Conservation (phyloP, 1,140 invertebrate genomes). For the Platyura marginata region DNA sequence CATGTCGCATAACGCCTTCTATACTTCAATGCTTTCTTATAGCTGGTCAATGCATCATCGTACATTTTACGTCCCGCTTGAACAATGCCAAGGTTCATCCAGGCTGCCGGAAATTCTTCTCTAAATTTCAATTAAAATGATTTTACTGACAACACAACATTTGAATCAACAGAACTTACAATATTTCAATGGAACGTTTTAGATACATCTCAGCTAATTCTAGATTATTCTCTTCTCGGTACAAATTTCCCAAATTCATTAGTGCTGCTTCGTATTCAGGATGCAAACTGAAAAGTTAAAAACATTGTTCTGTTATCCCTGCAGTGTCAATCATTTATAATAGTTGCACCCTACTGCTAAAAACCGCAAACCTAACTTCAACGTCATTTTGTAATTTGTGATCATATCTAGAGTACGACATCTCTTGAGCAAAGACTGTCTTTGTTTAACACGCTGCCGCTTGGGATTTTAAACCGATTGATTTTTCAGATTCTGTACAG, state of each 20-base stretch:
- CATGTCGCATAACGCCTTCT: conserved; percentile 77
- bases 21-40: conserved; percentile 54
- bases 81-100: conserved; percentile 96
- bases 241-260: conserved; percentile 90
- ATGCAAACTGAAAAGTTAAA: conserved; percentile 41
- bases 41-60: conserved; percentile 56
- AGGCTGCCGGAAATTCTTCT: conserved; percentile 79
- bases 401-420: too few species aligned
- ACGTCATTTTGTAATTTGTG: too few species aligned
- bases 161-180: conserved; percentile 42
- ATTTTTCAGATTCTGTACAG: too few species aligned
- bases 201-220: conserved; percentile 60
- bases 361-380: too few species aligned
- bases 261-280: conserved; percentile 89
- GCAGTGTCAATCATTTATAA: too few species aligned
- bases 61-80: conserved; percentile 53
- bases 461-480: too few species aligned
- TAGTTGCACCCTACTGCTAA: too few species aligned
- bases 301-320: too few species aligned
- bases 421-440: too few species aligned
- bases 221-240: conserved; percentile 57
- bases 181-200: conserved; percentile 48
- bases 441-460: too few species aligned
- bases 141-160: conserved; percentile 5
- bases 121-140: conserved; percentile 37